A percentile compares a stretch with the other conserved stretches of the same genome.
These are phyloP conservation scores for Zaprionus kolodkinae DNA, from an alignment of 1,140 invertebrate genomes.

Conservation along the genomic window DNA sequence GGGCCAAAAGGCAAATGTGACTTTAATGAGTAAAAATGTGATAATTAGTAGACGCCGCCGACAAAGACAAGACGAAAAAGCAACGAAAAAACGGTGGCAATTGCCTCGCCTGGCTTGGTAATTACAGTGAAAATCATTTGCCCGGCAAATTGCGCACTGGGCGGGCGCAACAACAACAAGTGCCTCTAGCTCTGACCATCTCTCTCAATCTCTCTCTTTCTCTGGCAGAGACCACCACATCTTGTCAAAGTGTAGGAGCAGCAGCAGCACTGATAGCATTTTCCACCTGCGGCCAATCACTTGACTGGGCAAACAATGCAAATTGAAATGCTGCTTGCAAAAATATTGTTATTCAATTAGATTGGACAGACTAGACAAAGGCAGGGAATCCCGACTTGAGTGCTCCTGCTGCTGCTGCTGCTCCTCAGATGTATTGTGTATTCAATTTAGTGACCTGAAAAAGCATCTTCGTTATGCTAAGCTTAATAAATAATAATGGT, in stretches of 20 bases:
- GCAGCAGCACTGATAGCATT: constrained; percentile 4
- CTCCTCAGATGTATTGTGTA: neutral
- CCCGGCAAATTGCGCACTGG: constrained; percentile 52
- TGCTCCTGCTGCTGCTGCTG: neutral
- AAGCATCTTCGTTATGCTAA: neutral
- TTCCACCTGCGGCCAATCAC: constrained; percentile 53
- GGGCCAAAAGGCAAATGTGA: constrained; percentile 67
- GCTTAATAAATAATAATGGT: constrained; percentile 1
- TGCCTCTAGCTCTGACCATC: constrained; percentile 31
- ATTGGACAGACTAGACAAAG: constrained; percentile 16
- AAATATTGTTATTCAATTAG: constrained; percentile 78
- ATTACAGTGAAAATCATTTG: constrained; percentile 68
- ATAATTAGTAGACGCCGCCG: constrained; percentile 76
- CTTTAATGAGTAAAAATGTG: constrained; percentile 83
- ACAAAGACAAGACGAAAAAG: constrained; percentile 52
- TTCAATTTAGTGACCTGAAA: neutral
- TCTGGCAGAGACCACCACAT: too few species aligned
- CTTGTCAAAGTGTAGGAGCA: too few species aligned
- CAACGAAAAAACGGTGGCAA: constrained; percentile 22
- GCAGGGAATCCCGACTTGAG: neutral
- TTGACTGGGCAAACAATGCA: constrained; percentile 56
- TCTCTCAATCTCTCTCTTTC: too few species aligned
- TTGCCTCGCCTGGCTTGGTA: constrained; percentile 37
- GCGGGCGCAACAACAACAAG: constrained; percentile 41
- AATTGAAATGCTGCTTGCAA: constrained; percentile 68